A percentile compares a stretch with the other conserved stretches of the same genome.
phyloP scores from a whole-genome alignment of 2,797 vertebrate species.

The Dipus sagitta region DNA sequence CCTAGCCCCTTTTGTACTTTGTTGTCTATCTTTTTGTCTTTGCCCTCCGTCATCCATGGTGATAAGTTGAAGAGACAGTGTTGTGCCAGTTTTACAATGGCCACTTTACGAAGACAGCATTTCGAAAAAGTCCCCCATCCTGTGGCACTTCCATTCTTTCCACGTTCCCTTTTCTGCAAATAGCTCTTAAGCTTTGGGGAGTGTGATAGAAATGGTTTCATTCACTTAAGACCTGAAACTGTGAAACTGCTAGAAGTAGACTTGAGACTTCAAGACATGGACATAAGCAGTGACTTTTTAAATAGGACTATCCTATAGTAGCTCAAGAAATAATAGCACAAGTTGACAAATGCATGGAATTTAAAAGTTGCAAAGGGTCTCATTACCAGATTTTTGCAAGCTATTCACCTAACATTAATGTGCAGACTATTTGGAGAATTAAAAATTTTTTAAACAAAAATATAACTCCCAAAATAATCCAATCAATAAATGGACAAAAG shows the following conservation, averaged over 20 bases:
- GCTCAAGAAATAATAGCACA: background rate
- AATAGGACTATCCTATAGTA: background rate
- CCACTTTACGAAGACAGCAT: too few relatives aligned
- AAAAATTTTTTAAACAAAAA: background rate
- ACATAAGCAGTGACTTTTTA: background rate
- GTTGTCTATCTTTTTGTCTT: too few relatives aligned
- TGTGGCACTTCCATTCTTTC: too few relatives aligned
- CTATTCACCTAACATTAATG: background rate
- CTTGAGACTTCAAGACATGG: too few relatives aligned
- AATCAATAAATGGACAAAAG: background rate
- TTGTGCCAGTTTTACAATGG: too few relatives aligned
- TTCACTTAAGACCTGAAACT: background rate
- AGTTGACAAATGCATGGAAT: background rate
- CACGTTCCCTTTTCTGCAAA: too few relatives aligned
- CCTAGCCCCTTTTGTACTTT: too few relatives aligned
- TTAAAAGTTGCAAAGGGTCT: background rate
- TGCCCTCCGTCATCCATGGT: too few relatives aligned
- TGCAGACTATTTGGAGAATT: background rate
- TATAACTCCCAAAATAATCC: background rate
- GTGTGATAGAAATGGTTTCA: too few relatives aligned
- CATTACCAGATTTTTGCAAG: background rate
- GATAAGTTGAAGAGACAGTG: too few relatives aligned
- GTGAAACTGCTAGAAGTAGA: background rate
- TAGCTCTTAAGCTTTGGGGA: too few relatives aligned
- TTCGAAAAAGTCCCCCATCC: too few relatives aligned